Evolutionary conservation across 1,140 invertebrate species (phyloP).

Genomic region (Coenobita brevimanus): DNA sequence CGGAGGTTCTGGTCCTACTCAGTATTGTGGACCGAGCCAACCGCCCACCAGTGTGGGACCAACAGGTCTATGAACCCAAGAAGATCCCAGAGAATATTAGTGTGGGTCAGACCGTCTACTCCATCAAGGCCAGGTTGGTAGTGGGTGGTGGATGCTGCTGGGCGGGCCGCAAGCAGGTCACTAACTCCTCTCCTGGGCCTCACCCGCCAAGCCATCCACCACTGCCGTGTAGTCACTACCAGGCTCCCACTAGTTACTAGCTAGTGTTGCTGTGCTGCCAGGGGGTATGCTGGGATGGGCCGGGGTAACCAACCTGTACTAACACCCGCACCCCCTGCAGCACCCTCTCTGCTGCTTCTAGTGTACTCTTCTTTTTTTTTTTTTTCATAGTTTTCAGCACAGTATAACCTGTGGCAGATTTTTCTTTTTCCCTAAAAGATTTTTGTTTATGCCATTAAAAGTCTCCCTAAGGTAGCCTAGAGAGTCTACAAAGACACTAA

Average conservation of each 20-base stretch:
- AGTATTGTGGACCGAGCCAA: constrained; percentile 98
- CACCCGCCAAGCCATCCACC: constrained; percentile 34
- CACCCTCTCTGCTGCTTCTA: constrained; percentile 62
- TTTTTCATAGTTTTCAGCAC: constrained; percentile 58
- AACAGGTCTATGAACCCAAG: constrained; percentile 93
- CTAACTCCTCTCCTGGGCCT: constrained; percentile 48
- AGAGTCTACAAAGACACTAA: constrained; percentile 67
- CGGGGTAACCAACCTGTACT: constrained; percentile 56
- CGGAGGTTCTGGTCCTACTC: constrained; percentile 96
- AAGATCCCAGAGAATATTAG: constrained; percentile 98
- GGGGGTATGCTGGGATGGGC: constrained; percentile 58
- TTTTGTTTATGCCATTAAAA: constrained; percentile 62
- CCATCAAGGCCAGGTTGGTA: constrained; percentile 97
- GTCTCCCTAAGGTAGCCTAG: constrained; percentile 61
- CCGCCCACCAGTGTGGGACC: constrained; percentile 96
- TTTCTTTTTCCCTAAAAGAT: constrained; percentile 56
- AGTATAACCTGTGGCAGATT: constrained; percentile 64
- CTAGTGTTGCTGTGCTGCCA: constrained; percentile 64
- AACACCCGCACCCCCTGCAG: constrained; percentile 54
- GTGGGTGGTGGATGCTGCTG: constrained; percentile 55
- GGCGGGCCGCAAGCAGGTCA: constrained; percentile 57
- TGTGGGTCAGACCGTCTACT: constrained; percentile 96
- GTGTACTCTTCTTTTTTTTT: constrained; percentile 57
- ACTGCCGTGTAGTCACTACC: constrained; percentile 63
- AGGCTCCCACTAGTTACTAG: constrained; percentile 60